phyloP scores from a whole-genome alignment of 2,113 vertebrate species.

The Centropus unirufus region DNA sequence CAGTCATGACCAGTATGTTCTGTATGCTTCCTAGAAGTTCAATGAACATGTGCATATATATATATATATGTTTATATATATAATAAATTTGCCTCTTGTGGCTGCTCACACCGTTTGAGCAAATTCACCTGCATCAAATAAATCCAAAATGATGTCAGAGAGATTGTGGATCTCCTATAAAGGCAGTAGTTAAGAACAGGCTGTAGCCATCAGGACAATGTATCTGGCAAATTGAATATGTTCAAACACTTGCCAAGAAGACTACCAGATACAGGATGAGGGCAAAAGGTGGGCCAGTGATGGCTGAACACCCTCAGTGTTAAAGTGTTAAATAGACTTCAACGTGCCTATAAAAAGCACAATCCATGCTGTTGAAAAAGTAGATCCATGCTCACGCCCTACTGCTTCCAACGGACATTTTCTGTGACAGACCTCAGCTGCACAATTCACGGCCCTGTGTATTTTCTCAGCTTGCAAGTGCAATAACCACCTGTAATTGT shows the following conservation, averaged over 20 bases:
- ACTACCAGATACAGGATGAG: accelerated
- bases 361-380: background rate
- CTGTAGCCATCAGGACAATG: background rate
- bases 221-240: background rate
- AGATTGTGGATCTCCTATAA: background rate
- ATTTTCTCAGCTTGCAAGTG: background rate
- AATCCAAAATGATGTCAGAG: background rate
- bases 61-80: too few species aligned
- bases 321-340: accelerated
- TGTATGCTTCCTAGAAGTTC: background rate
- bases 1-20: background rate
- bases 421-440: background rate
- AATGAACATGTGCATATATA: background rate
- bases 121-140: background rate
- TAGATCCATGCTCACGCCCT: background rate
- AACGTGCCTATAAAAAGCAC: background rate
- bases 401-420: background rate
- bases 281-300: background rate
- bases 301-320: background rate
- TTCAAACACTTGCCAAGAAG: background rate
- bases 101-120: background rate
- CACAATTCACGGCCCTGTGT: accelerated
- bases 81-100: background rate
- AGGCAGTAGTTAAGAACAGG: background rate
- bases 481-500: background rate